Conservation (phyloP, 2,113 vertebrate species). For the Benitochromis conjunctus region DNA sequence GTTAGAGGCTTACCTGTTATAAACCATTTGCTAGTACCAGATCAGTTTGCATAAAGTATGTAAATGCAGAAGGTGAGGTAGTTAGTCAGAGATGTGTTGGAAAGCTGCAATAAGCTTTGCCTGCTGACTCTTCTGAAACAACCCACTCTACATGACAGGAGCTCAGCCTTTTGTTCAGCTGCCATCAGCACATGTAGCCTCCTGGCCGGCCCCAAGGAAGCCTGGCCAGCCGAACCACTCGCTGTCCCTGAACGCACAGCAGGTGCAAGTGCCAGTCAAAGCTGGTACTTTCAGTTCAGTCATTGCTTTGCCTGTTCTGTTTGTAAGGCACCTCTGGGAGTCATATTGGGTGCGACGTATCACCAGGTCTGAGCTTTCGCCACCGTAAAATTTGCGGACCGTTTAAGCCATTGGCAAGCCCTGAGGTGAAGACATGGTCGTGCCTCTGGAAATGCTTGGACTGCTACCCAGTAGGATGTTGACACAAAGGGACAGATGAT, state of each 20-base stretch:
- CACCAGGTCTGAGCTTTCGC: constrained; percentile 1
- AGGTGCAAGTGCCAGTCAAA: constrained; percentile 47
- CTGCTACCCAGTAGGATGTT: constrained; percentile 60
- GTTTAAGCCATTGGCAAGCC: constrained; percentile 8
- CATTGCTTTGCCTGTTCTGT: not conserved
- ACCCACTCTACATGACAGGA: constrained; percentile 24
- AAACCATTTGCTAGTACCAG: not conserved
- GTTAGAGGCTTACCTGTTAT: not conserved
- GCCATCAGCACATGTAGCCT: constrained; percentile 59
- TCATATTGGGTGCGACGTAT: not conserved
- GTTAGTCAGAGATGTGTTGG: not conserved
- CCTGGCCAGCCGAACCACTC: not conserved
- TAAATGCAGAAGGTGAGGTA: not conserved
- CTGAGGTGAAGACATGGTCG: constrained; percentile 1
- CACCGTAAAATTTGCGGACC: not conserved
- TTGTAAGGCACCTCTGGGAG: constrained; percentile 26
- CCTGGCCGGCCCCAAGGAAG: constrained; percentile 1
- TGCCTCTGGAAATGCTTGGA: constrained; percentile 38
- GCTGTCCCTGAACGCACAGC: constrained; percentile 11
- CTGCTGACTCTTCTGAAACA: constrained; percentile 22
- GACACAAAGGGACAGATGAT: constrained; percentile 53
- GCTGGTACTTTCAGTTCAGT: not conserved
- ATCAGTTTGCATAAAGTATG: not conserved
- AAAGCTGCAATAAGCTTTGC: constrained; percentile 33
- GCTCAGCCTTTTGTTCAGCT: constrained; percentile 56